These are phyloP conservation scores for Merops nubicus DNA, from an alignment of 2,113 vertebrate species.

Conservation along the genomic window DNA sequence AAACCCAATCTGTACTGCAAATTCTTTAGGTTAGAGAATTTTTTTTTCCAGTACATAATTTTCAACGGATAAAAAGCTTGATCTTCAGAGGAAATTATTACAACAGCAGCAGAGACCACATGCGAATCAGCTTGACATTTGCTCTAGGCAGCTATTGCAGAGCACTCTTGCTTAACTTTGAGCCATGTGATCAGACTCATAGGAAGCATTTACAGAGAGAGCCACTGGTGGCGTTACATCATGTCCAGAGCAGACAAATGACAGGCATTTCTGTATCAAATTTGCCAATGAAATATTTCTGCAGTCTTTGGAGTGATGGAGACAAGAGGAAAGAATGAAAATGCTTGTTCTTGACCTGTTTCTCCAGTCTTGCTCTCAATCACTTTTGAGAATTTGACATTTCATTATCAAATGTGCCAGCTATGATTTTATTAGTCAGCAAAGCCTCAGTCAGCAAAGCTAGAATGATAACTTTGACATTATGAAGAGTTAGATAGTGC, in stretches of 20 bases:
- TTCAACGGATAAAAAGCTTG: background rate
- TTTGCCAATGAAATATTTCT: background rate
- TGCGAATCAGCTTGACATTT: slow-evolving; percentile 17
- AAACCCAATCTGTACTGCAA: background rate
- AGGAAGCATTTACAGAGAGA: background rate
- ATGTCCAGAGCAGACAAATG: background rate
- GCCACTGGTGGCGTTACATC: background rate
- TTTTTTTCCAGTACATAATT: background rate
- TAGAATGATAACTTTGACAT: background rate
- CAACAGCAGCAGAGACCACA: background rate
- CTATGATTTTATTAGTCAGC: background rate
- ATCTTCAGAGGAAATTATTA: background rate
- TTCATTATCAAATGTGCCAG: background rate
- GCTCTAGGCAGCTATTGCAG: background rate
- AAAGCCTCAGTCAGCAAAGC: background rate
- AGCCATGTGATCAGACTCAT: background rate
- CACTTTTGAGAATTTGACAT: background rate
- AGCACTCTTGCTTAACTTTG: background rate
- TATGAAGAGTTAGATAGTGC: background rate
- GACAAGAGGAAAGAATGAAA: background rate
- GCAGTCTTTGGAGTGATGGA: background rate
- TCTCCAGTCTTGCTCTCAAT: background rate
- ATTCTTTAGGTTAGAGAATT: background rate
- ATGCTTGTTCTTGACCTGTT: background rate
- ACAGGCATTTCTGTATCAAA: background rate